Conservation (phyloP, 2,888 invertebrate genomes). For the Lumbricus terrestris region DNA sequence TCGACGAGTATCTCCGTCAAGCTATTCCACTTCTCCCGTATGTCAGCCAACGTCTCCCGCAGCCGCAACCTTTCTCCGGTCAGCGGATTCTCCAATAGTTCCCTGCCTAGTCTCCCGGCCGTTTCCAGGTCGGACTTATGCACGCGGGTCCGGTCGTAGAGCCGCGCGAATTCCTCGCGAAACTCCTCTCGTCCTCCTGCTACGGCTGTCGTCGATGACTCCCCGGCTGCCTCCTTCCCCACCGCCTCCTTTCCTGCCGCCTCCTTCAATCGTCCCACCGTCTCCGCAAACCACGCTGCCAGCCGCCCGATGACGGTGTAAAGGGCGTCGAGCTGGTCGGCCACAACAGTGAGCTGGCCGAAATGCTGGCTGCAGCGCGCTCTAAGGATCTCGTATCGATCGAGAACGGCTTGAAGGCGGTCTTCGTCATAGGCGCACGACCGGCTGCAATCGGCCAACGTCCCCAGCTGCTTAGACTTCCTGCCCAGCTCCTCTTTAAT, state of each 20-base stretch:
- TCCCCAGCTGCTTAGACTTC: constrained; percentile 47
- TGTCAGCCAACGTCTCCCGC: constrained; percentile 51
- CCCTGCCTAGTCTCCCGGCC: neutral
- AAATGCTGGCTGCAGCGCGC: constrained; percentile 47
- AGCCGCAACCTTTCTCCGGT: constrained; percentile 49
- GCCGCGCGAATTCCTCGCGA: constrained; percentile 46
- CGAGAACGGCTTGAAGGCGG: constrained; percentile 40
- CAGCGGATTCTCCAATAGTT: neutral
- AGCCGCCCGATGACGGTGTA: constrained; percentile 39
- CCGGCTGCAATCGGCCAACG: constrained; percentile 41
- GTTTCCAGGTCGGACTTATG: neutral
- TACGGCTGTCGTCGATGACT: no score
- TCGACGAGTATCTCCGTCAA: constrained; percentile 55
- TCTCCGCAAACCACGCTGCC: constrained; percentile 50
- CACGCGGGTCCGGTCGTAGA: constrained; percentile 41
- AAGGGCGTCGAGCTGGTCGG: constrained; percentile 27
- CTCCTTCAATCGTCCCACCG: constrained; percentile 48
- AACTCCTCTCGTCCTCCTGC: constrained; percentile 33
- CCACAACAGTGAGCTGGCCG: constrained; percentile 42
- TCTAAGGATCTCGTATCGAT: constrained; percentile 44
- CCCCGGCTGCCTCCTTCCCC: constrained; percentile 21
- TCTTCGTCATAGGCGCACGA: constrained; percentile 42
- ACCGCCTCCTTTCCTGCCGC: constrained; percentile 33
- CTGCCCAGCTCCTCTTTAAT: constrained; percentile 49
- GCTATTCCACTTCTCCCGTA: constrained; percentile 57